phyloP scores from a whole-genome alignment of 64 coral and sea anemone species.

The Stylophora pistillata region DNA sequence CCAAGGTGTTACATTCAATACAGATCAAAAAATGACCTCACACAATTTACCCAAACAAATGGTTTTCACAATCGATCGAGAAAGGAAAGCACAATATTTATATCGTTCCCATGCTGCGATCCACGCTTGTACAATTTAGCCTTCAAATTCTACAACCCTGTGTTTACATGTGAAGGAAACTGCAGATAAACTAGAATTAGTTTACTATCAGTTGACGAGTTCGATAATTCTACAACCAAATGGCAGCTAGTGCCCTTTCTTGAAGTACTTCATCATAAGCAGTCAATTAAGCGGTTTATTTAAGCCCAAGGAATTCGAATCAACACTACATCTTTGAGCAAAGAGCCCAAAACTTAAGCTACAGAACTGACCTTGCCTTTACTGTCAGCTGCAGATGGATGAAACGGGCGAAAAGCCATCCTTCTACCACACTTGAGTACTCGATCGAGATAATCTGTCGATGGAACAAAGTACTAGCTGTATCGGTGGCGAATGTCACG shows the following conservation, averaged over 20 bases:
- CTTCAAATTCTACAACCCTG: not conserved
- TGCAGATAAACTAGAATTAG: not conserved
- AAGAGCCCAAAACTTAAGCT: not conserved
- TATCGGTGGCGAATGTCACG: not conserved
- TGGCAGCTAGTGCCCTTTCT: not conserved
- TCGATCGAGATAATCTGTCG: not conserved
- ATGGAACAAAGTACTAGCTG: not conserved
- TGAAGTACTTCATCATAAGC: not conserved
- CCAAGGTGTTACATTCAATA: not conserved
- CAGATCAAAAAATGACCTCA: not conserved
- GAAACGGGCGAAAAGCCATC: conserved; percentile 30
- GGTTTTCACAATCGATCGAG: not conserved
- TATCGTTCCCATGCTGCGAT: not conserved
- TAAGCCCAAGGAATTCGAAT: not conserved
- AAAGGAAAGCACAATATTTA: conserved; percentile 20
- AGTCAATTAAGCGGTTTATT: not conserved
- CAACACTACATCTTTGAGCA: not conserved
- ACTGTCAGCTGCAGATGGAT: not conserved
- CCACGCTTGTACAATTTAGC: not conserved
- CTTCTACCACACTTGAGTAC: not conserved
- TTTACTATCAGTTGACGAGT: not conserved
- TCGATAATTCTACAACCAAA: not conserved
- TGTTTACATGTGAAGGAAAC: not conserved
- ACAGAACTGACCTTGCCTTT: conserved; percentile 23
- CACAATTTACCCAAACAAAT: conserved; percentile 9